Conservation (phyloP, 2,797 vertebrate species). For the Poeciliopsis infans region DNA sequence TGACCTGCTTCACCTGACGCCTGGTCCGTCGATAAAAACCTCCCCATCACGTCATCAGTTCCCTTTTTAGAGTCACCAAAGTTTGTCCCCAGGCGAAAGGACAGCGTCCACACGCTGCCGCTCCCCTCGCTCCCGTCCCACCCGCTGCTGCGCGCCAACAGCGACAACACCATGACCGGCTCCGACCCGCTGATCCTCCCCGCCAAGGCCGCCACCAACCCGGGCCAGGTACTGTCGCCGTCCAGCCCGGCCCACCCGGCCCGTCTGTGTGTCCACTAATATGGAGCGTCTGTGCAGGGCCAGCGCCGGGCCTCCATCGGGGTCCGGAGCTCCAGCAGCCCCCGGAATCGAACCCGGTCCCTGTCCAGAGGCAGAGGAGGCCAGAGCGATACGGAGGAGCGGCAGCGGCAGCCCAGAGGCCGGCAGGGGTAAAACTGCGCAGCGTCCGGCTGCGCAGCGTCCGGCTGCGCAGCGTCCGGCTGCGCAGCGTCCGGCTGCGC, state of each 20-base stretch:
- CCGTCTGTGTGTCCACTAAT: too few relatives aligned
- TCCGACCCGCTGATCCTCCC: conserved; percentile 82
- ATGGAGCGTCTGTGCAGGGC: conserved; percentile 58
- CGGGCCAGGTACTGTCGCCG: conserved; percentile 73
- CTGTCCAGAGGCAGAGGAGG: conserved; percentile 88
- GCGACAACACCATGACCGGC: conserved; percentile 88
- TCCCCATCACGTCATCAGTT: conserved; percentile 70
- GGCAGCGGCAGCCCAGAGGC: conserved; percentile 84
- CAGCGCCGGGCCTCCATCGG: conserved; percentile 86
- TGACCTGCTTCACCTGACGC: neutral
- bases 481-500: too few relatives aligned
- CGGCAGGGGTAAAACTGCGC: conserved; percentile 84
- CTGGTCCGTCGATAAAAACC: conserved; percentile 8
- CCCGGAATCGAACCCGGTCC: conserved; percentile 86
- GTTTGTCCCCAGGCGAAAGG: conserved; percentile 84
- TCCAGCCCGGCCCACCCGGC: too few relatives aligned
- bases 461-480: too few relatives aligned
- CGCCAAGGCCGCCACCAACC: conserved; percentile 73
- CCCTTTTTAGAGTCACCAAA: conserved; percentile 92
- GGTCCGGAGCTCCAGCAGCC: conserved; percentile 91
- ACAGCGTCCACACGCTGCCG: conserved; percentile 81
- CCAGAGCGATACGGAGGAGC: conserved; percentile 81
- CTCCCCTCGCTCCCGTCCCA: conserved; percentile 83
- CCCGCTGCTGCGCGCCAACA: conserved; percentile 89
- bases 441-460: too few relatives aligned